Evolutionary conservation across 2,113 vertebrate genomes (phyloP), one percentile per base, ranked within the genome.

Genomic region (Varanus komodoensis): DNA sequence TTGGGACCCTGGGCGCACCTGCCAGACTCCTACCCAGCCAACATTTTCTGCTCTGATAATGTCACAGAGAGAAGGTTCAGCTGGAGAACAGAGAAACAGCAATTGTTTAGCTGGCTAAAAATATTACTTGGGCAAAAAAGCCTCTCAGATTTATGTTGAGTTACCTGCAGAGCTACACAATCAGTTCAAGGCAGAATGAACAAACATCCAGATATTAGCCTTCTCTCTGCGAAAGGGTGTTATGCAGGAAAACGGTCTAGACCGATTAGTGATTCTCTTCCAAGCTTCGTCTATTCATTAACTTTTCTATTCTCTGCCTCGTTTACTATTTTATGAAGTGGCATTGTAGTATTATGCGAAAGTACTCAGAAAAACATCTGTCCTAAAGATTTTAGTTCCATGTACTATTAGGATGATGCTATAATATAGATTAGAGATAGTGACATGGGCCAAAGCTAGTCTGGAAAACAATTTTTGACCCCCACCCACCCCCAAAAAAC

Each of bases 81-180:
- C 87, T 85, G 87, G 85, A 89, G 89, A 69, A 95, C 21, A 90
- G 87, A 94, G 88, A n/a, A n/a, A n/a, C n/a, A n/a, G 86, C 83
- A 83, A 88, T 93, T 95, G 94, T 94, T 95, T 89, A 91, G 92
- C 69, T 90, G 89, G 93, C 93, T 95, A 87, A 94, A 95, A 95
- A 95, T 90, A 90, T 0, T 17, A 92, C 86, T 84, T 89, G 82
- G 64, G 29, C 38, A 82, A 91, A 92, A 95, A 89, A 84, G 5
- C 61, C 87, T 92, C 89, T 27, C 80, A 84, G 88, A 86, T 93
- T 94, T 75, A 71, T 3, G 9, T 86, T 64, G 90, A 89, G 91
- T 81, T 93, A 90, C 94, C 93, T 85, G 81, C 94, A 91, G 94
- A 94, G 93, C 78, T 92, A 92, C 87, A 91, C 92, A 95, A 93